Evolutionary conservation across 2,797 vertebrate species (phyloP).

Genomic region (Cirrhinus mrigala): DNA sequence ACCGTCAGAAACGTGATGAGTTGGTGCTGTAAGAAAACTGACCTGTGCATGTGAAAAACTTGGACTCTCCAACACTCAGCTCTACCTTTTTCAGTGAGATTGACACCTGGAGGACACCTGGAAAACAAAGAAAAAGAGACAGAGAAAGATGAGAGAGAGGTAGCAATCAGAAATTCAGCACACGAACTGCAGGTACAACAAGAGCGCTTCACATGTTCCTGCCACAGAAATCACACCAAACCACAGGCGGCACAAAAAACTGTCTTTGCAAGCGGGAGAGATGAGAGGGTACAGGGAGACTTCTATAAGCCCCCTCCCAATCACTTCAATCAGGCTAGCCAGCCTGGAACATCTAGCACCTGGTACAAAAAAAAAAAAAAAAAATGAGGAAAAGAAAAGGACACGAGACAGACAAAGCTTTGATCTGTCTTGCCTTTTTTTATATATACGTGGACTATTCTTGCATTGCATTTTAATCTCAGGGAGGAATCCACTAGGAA

Average conservation of each 20-base stretch:
- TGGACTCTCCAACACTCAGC: constrained; percentile 97
- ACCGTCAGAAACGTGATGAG: not conserved
- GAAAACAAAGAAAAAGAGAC: constrained; percentile 63
- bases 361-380: constrained; percentile 41
- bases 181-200: constrained; percentile 44
- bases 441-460: not conserved
- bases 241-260: constrained; percentile 51
- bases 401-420: constrained; percentile 49
- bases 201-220: constrained; percentile 42
- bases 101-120: constrained; percentile 95
- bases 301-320: constrained; percentile 42
- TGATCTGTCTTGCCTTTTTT: constrained; percentile 32
- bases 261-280: constrained; percentile 45
- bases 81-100: constrained; percentile 99
- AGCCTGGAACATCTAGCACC: constrained; percentile 36
- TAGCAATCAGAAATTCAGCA: constrained; percentile 53
- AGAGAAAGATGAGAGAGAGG: constrained; percentile 31
- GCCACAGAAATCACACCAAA: constrained; percentile 39
- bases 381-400: constrained; percentile 35
- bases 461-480: constrained; percentile 23
- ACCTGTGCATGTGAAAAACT: constrained; percentile 99
- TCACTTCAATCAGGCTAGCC: constrained; percentile 56
- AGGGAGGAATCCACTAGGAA: not conserved
- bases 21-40: constrained; percentile 53
- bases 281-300: constrained; percentile 44